Base-by-base conservation (phyloP, 2,797 vertebrate species). In the Galagoides demidoff region DNA sequence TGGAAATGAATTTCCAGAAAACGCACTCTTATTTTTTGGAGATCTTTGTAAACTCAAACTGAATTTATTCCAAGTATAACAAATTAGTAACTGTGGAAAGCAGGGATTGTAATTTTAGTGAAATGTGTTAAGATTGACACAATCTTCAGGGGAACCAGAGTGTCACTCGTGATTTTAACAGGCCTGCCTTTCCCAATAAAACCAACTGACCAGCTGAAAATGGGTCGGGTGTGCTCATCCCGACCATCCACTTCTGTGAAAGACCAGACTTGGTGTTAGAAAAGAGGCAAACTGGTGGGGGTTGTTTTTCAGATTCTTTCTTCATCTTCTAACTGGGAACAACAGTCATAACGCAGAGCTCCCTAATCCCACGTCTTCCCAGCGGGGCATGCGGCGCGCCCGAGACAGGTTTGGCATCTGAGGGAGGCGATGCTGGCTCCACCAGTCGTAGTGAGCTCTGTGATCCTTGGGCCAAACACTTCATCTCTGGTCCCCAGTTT, bases 1-100 rank as follows among this genome's bases (percentile, higher is more conserved):
- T 77, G 85, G 89, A 95, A 84, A 29, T 91, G 88, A 81, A 94
- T 34, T 95, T 96, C 63, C 37, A 64, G 52, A 79, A 87, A 81
- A 27, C 13, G 9, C 59, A 57, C 31, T 93, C 37, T 57, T 70
- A 70, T 19, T 82, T 95, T 74, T 34, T 14, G 27, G 45, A 37
- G 34, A 14, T 76, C 89, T 93, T 37, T 76, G 11, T 71, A 78
- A 94, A 64, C 13, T 19, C 29, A 31, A 79, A 78, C 49, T 45
- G 20, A 77, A 37, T 79, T 27, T 59, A 71, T 74, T 79, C 27
- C 6, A 16, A 70, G 66, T n/a, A n/a, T 73, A 83, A 85, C 66
- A 76, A 57, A 95, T 94, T 34, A 85, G 29, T 81, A 79, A 85
- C 37, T 19, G 19, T 77, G 45, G 27, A 73, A 74, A 85, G 37